Base-by-base conservation (phyloP, 2,797 vertebrate species). In the Trachurus trachurus region DNA sequence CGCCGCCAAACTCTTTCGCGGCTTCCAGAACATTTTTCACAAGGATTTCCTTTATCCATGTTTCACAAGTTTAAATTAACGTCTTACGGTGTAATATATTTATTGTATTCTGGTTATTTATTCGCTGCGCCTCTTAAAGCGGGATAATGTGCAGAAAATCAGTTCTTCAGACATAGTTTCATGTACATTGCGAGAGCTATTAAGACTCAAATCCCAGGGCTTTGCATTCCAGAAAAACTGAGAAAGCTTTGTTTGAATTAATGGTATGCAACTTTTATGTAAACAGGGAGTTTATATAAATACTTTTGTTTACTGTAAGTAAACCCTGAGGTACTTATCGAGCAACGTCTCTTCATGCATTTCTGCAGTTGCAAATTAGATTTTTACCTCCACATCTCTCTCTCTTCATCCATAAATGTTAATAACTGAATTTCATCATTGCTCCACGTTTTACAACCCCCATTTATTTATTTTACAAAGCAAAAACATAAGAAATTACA, bases 11-110 rank as follows among this genome's bases (percentile, higher is more conserved):
- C 69, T 80, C 82, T 80, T 67, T 84, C 71, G 49, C 60, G 62
- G 69, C 52, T 81, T 65, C 42, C 63, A 81, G 67, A 58, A 71
- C 31, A 44, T 65, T 85, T 78, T 88, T 73, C 17, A 45, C 8
- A 4, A 86, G 77, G 82, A 86, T 89, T 90, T 89, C 31, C 62
- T 83, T 88, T 83, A 87, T 92, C 86, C 74, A n/a, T 86, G 74
- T 87, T 87, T 83, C 83, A 83, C 80, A 88, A 79, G 85, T 89
- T 88, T 50, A 92, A 93, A 90, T 89, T 13, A 87, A 80, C n/a
- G 42, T 86, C 57, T 86, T 54, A 70, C 21, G 69, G 44, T 50
- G 71, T 83, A 82, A 84, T 52, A 53, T 72, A 71, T 84, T 71
- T 64, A 75, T 81, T 84, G 74, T 81, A 40, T 62, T 84, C 42